Evolutionary conservation across 2,113 vertebrate genomes (phyloP).

Genomic region (Notechis scutatus): DNA sequence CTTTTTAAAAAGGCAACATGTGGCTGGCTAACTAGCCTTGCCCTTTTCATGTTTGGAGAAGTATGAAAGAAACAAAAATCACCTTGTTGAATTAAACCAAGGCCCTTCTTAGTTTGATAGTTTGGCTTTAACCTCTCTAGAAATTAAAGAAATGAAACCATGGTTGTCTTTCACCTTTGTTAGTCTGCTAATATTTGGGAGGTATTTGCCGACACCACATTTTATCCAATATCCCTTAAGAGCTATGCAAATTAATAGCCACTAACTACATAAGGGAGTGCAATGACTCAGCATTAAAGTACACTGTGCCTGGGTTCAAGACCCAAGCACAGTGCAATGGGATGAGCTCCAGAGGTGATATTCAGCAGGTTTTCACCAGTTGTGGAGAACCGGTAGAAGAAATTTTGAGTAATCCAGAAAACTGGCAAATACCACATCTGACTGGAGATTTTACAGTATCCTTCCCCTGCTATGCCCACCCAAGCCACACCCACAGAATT

Average conservation of each 20-base stretch:
- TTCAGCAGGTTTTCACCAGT: too few species aligned
- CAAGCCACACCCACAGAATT: too few species aligned
- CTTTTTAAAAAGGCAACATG: conserved; percentile 17
- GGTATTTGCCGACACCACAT: background rate
- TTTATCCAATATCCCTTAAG: background rate
- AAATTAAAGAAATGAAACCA: background rate
- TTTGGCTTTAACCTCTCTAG: background rate
- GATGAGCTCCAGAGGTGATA: background rate
- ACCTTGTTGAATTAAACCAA: background rate
- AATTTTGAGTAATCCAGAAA: too few species aligned
- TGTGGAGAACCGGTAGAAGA: too few species aligned
- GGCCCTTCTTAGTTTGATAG: background rate
- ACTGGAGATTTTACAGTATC: too few species aligned
- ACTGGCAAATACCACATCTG: too few species aligned
- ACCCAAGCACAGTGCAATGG: background rate
- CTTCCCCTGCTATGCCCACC: too few species aligned
- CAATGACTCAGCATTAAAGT: background rate
- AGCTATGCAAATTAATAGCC: background rate
- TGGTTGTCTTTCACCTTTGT: background rate
- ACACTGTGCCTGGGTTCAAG: background rate
- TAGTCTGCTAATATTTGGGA: background rate
- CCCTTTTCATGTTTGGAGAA: background rate
- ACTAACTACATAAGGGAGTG: background rate
- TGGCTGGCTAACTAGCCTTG: background rate
- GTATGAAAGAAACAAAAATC: background rate